Percentiles rank a stretch among this genome's conserved stretches.
phyloP scores from a whole-genome alignment of 2,113 vertebrate genomes.

The Oceanites oceanicus region DNA sequence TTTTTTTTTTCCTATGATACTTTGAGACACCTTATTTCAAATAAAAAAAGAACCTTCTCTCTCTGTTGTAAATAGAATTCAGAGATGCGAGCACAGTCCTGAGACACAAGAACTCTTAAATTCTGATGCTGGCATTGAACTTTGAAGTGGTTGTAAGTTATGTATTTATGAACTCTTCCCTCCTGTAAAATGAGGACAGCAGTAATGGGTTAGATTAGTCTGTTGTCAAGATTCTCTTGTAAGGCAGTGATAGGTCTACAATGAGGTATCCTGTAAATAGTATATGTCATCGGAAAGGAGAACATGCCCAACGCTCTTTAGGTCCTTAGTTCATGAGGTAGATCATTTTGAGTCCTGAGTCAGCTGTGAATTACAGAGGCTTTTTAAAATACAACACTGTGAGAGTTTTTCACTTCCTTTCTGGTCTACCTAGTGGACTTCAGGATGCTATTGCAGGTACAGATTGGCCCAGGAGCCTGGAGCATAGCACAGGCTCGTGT shows the following conservation, averaged over 20 bases:
- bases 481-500: neutral
- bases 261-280: neutral
- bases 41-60: neutral
- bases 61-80: neutral
- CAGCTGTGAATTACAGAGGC: neutral
- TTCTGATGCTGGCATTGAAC: neutral
- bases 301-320: neutral
- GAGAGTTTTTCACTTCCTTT: neutral
- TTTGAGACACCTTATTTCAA: neutral
- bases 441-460: neutral
- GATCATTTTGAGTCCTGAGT: neutral
- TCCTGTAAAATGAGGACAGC: neutral
- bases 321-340: accelerated
- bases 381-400: neutral
- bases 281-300: neutral
- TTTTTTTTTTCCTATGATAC: neutral
- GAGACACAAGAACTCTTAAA: neutral
- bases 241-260: neutral
- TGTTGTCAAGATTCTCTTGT: neutral
- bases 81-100: neutral
- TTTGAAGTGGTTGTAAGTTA: neutral
- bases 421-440: neutral
- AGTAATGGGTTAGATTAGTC: neutral
- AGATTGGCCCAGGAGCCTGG: neutral
- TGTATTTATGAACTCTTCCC: neutral